Base-by-base conservation (phyloP, 2,113 vertebrate species). In the Canis aureus region DNA sequence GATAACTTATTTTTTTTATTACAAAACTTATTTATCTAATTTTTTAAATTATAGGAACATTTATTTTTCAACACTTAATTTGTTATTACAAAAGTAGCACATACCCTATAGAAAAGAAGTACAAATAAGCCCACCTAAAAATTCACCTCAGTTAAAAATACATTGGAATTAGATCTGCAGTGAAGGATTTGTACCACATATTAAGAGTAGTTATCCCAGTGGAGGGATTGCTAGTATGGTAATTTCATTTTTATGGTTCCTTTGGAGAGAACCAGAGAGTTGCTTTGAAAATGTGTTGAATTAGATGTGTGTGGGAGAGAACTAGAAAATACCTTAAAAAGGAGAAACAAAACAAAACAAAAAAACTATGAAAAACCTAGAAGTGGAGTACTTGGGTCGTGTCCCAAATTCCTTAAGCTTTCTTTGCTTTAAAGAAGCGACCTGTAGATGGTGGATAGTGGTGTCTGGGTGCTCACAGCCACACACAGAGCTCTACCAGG, bases 191-290 rank as follows among this genome's bases (percentile, higher is more conserved):
- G 4, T 12, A 66, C 8, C 25, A 10, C 4, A 1, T 87, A 87
- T 67, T 86, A 83, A 66, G 15, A 78, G 3, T 67, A 81, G 60
- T 43, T 89, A 73, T 71, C 81, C 59, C 38, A 66, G 74, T 60
- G 79, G 57, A 97, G 32, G 59, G 59, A 94, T 64, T 90, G 64
- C 25, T 43, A 25, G 69, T 53, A 51, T 11, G 71, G 25, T 49
- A 5, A 86, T 87, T 97, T 96, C 62, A 83, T 94, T 95, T 94
- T 98, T 96, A 90, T 69, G n/a, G 38, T 88, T 95, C 43, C 43
- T 81, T 95, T 80, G 69, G 74, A 94, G 35, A 94, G 32, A 92
- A 66, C 13, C 10, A 64, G n/a, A 91, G 19, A 92, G 25, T 16
- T 84, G 79, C 49, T 87, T 95, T 86, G 20, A 85, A 92, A 80